Percentiles rank a stretch among this genome's conserved stretches.
phyloP scores from a whole-genome alignment of 1,140 invertebrate species.

The Drosophila suzukii region DNA sequence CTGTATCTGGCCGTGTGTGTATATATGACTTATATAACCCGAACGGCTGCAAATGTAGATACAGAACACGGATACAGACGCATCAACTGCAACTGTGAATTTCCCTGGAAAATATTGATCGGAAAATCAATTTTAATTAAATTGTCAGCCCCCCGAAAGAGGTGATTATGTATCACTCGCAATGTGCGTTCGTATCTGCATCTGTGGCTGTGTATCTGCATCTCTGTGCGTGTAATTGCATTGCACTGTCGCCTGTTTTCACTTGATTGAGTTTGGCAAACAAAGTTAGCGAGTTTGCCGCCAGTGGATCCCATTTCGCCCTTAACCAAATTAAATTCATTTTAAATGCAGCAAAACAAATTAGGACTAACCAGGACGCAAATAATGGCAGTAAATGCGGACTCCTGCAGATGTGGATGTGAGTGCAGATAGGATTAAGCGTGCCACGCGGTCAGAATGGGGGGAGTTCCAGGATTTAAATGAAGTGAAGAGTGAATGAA shows the following conservation, averaged over 20 bases:
- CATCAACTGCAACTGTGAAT: conserved; percentile 59
- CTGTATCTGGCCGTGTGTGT: conserved; percentile 1
- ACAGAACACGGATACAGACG: conserved; percentile 4
- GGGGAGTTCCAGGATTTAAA: conserved; percentile 15
- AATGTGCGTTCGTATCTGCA: conserved; percentile 9
- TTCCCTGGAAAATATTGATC: conserved; percentile 82
- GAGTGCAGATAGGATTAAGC: conserved; percentile 26
- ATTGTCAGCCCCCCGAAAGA: conserved; percentile 69
- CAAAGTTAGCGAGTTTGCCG: conserved; percentile 49
- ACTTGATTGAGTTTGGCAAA: conserved; percentile 66
- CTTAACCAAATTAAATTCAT: conserved; percentile 66
- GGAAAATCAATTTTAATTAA: conserved; percentile 83
- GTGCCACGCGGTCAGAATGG: conserved; percentile 54
- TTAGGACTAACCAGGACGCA: conserved; percentile 30
- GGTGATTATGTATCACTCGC: conserved; percentile 62
- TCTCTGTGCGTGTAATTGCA: conserved; percentile 55
- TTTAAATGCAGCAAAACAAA: conserved; percentile 55
- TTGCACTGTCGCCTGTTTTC: conserved; percentile 41
- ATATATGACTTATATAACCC: conserved; percentile 54
- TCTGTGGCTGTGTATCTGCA: conserved; percentile 10
- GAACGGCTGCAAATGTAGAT: conserved; percentile 31
- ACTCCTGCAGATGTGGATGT: neutral
- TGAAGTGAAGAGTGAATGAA: conserved; percentile 6
- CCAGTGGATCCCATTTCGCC: conserved; percentile 21
- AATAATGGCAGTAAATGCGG: conserved; percentile 31